phyloP scores from a whole-genome alignment of 92 coral and sea anemone genomes.

The Metridium senile region DNA sequence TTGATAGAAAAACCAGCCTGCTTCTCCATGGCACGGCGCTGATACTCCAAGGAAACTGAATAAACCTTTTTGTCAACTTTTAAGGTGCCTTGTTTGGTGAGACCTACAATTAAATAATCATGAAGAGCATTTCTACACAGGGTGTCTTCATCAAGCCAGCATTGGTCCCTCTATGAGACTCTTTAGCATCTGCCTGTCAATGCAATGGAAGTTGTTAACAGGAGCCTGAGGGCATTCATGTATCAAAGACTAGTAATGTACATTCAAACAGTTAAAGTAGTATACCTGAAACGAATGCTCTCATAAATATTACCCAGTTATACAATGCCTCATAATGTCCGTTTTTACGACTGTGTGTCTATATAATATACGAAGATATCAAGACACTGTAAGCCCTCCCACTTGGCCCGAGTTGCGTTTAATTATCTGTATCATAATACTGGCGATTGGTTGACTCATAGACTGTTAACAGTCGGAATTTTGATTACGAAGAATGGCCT shows the following conservation, averaged over 20 bases:
- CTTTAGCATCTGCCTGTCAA: conserved; percentile 36
- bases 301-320: too few relatives aligned
- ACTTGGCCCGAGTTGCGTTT: background rate
- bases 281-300: too few relatives aligned
- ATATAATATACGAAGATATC: too few relatives aligned
- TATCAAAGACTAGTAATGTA: background rate
- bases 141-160: conserved; percentile 36
- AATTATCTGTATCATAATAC: background rate
- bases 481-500: background rate
- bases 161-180: conserved; percentile 33
- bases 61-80: conserved; percentile 7
- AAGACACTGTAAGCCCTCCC: background rate
- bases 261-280: background rate
- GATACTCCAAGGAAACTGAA: conserved; percentile 3
- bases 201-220: conserved; percentile 10
- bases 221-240: conserved; percentile 23
- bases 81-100: conserved; percentile 1
- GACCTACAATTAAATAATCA: conserved; percentile 22
- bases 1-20: background rate
- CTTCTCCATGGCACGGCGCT: background rate
- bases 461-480: background rate
- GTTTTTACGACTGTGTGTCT: background rate
- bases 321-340: too few relatives aligned
- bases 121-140: conserved; percentile 16
- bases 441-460: background rate